phyloP scores from a whole-genome alignment of 2,888 invertebrate genomes.

The Dioctria linearis region DNA sequence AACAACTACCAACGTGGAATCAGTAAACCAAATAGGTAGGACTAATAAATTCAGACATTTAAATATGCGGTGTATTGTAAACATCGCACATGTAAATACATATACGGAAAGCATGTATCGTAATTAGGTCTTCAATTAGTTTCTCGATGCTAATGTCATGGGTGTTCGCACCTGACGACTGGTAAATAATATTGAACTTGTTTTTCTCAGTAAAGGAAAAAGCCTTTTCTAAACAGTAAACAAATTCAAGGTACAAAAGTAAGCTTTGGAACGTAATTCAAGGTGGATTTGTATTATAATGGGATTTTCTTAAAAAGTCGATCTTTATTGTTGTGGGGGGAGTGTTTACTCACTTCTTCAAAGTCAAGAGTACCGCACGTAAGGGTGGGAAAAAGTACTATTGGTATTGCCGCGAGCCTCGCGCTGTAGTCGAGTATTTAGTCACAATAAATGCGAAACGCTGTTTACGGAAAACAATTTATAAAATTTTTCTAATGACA shows the following conservation, averaged over 20 bases:
- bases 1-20: conserved; percentile 7
- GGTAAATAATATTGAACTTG: conserved; percentile 32
- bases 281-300: neutral
- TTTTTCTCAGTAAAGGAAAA: neutral
- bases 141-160: conserved; percentile 32
- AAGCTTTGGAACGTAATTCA: neutral
- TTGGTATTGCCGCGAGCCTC: neutral
- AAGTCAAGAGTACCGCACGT: neutral
- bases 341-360: no score
- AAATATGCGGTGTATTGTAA: conserved; percentile 22
- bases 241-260: conserved; percentile 5
- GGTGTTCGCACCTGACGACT: conserved; percentile 27
- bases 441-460: no score
- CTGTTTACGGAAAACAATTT: no score
- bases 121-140: conserved; percentile 37
- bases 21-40: neutral
- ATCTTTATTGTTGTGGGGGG: no score
- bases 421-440: no score
- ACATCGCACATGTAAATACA: neutral
- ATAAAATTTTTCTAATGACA: no score
- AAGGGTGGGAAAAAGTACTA: neutral
- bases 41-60: conserved; percentile 10
- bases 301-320: no score
- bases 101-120: conserved; percentile 21
- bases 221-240: conserved; percentile 29